These are phyloP conservation scores for Hippolais icterina DNA, from an alignment of 2,113 vertebrate species.

Conservation along the genomic window DNA sequence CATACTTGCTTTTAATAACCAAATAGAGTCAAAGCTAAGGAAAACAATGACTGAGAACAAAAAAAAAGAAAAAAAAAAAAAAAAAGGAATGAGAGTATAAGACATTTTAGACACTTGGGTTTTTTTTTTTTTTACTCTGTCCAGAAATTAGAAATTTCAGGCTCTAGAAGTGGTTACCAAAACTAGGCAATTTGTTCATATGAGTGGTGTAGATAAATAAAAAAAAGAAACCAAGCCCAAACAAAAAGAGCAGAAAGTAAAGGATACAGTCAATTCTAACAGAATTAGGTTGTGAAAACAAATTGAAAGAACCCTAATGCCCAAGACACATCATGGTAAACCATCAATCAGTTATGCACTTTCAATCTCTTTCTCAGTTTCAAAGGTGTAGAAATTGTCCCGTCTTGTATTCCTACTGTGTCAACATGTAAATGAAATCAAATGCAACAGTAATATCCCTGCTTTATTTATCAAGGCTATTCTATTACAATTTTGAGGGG, in stretches of 20 bases:
- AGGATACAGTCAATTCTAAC: background rate
- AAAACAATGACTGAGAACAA: background rate
- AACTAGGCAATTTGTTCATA: background rate
- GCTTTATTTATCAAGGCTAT: background rate
- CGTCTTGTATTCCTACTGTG: background rate
- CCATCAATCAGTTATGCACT: fast-evolving
- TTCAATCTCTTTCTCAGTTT: background rate
- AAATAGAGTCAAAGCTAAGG: background rate
- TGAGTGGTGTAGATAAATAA: background rate
- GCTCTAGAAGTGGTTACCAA: background rate
- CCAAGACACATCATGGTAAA: background rate
- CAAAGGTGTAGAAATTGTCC: background rate
- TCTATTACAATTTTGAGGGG: background rate
- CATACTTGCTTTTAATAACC: background rate
- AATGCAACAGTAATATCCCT: background rate
- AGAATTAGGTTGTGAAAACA: background rate
- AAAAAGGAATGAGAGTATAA: background rate
- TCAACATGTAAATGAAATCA: background rate
- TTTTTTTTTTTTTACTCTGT: background rate
- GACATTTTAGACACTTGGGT: background rate
- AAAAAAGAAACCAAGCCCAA: background rate
- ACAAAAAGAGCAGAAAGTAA: background rate
- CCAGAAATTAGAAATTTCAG: background rate
- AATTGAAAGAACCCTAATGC: background rate
- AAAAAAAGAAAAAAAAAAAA: no score